Evolutionary conservation across 1,140 invertebrate species (phyloP), one percentile per base, ranked within the genome.

Genomic region (Melitaea cinxia): DNA sequence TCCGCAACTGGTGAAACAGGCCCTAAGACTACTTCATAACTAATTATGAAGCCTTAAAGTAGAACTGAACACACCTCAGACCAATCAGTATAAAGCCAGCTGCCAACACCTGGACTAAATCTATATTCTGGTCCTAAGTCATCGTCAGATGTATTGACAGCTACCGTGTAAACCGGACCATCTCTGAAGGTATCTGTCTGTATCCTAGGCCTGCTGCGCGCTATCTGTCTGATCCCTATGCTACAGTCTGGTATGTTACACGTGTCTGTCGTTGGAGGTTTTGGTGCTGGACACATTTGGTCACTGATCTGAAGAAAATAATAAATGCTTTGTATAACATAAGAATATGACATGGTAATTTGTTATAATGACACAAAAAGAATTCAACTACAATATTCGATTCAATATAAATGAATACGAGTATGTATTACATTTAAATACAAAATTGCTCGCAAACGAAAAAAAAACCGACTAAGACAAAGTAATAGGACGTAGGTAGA

Each of bases 51-150:
- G 6, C 9, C 5, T 45, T 26, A 37, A 21, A 55, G 24, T 50
- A 64, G 50, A 45, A 56, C 37, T 37, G 17, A 47, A 68, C 65
- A 66, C 72, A 89, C 88, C 77, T 89, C 84, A 12, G 85, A 88
- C 88, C 88, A 91, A 35, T 89, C 84, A 1, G 86, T 84, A 17
- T 73, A 81, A 14, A 87, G 75, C 85, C 85, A 90, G 12, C 83
- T 80, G 33, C 73, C 71, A 7, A 81, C 78, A 45, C 72, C 72
- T 15, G 79, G 68, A 70, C 76, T 83, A 55, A 84, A 82, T 42
- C 70, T 83, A 24, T 91, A 91, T 56, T 83, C 83, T 0, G 85
- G 86, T 24, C 85, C 85, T 9, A 89, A 62, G 63, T 85, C 81
- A 5, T 72, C 56, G 10, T 86, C 80, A 0, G 80, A 75, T 17